Base-by-base conservation (phyloP, 92 coral and sea anemone genomes). In the Parazoanthus swiftii region DNA sequence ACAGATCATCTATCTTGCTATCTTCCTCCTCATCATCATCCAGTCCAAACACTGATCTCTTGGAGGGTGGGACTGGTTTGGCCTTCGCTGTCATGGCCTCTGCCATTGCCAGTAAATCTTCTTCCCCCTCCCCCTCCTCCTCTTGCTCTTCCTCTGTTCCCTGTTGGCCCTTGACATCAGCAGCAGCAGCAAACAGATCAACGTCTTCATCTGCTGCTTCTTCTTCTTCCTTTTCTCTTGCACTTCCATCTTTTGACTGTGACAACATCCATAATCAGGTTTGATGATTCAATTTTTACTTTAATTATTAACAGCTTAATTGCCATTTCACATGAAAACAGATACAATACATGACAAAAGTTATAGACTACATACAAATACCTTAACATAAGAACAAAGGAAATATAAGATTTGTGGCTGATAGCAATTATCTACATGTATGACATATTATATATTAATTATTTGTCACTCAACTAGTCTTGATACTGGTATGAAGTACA, bases 141-240 rank as follows among this genome's bases (percentile, higher is more conserved):
- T 85, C 86, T 18, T 85, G 87, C 11, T 89, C 90, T 25, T 83
- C 84, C 46, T 84, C 39, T 3, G 76, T 82, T 46, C 56, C 88
- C 67, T 91, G 94, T 2, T 90, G 83, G 26, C 81, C 90, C 14
- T 90, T 89, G n/a, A 84, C 63, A 8, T 81, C 85, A 76, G 91
- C 91, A 16, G 90, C 77, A 13, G 90, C 77, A 13, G 96, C 98
- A 91, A 97, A 97, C 74, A 95, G 67, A 87, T 95, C 98, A 37
- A 94, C 90, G 54, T 97, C 99, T 20, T 90, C 95, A 29, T 84
- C 89, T 1, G 48, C 90, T 15, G 88, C 93, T 23, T 91, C 94
- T 46, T 72, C 88, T 43, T 92, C 88, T 29, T 29, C 33, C 33
- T 29, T 29, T 4, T 81, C 81, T 82, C 39, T 79, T 43, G 76